A percentile compares a stretch with the other conserved stretches of the same genome.
Conservation (phyloP, 2,797 vertebrate species). For the Phoeniculus purpureus region DNA sequence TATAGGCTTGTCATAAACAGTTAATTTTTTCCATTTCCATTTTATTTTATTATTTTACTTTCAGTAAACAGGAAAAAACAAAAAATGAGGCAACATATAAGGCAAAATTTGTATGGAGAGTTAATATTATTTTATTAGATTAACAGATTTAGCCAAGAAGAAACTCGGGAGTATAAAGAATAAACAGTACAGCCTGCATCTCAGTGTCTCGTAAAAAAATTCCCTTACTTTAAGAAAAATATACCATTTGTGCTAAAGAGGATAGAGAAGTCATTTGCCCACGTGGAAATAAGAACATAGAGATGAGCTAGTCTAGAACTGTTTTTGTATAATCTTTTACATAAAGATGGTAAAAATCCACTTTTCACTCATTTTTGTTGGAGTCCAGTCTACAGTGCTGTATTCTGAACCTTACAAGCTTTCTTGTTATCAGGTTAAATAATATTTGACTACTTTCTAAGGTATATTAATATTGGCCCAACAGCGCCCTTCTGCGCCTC, state of each 20-base stretch:
- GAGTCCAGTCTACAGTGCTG: not conserved
- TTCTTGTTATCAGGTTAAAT: not conserved
- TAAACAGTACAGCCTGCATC: not conserved
- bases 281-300: not conserved
- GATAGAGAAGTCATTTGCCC: not conserved
- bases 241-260: not conserved
- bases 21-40: not conserved
- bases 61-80: not conserved
- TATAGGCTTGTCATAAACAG: not conserved
- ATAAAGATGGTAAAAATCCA: not conserved
- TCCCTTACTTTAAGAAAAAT: not conserved
- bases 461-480: not conserved
- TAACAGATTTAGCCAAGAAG: not conserved
- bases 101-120: not conserved
- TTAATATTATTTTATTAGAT: not conserved
- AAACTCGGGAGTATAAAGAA: rapidly evolving
- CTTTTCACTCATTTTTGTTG: not conserved
- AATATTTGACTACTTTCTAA: not conserved
- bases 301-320: not conserved
- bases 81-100: not conserved
- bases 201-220: not conserved
- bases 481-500: not conserved
- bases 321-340: not conserved
- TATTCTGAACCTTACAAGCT: not conserved
- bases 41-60: not conserved